phyloP scores from a whole-genome alignment of 2,113 vertebrate genomes.

The Triplophysa rosa region DNA sequence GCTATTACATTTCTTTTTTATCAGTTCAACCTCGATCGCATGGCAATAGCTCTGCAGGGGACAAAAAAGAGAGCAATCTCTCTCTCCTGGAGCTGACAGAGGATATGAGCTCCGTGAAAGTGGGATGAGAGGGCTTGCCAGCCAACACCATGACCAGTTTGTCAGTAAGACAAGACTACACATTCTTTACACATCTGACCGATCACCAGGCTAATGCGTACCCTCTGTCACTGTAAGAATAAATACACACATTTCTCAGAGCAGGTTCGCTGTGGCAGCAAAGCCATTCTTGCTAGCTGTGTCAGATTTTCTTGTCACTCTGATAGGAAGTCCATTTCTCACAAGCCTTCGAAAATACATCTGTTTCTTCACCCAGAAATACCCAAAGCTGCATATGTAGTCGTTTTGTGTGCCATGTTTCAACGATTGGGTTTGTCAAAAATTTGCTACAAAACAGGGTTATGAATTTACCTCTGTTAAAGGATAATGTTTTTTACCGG shows the following conservation, averaged over 20 bases:
- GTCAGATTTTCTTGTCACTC: conserved; percentile 25
- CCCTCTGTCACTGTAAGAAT: conserved; percentile 10
- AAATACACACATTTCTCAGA: conserved; percentile 20
- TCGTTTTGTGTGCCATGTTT: background rate
- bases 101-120: background rate
- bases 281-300: conserved; percentile 2
- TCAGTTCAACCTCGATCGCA: conserved; percentile 28
- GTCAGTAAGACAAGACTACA: background rate
- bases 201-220: conserved; percentile 17
- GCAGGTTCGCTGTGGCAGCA: conserved; percentile 8
- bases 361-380: conserved; percentile 19
- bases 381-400: conserved; percentile 12
- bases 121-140: conserved; percentile 8
- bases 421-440: conserved; percentile 3
- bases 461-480: conserved; percentile 9
- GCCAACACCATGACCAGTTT: conserved; percentile 3
- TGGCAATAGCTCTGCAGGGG: conserved; percentile 28
- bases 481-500: background rate
- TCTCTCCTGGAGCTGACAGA: conserved; percentile 32
- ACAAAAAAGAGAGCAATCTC: conserved; percentile 31
- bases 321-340: conserved; percentile 21
- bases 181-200: conserved; percentile 32
- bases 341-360: conserved; percentile 5
- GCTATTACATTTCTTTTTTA: conserved; percentile 38
- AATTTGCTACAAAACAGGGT: conserved; percentile 18